Percentiles rank a stretch among this genome's conserved stretches.
phyloP scores from a whole-genome alignment of 2,113 vertebrate genomes.

The Sakesphorus luctuosus region DNA sequence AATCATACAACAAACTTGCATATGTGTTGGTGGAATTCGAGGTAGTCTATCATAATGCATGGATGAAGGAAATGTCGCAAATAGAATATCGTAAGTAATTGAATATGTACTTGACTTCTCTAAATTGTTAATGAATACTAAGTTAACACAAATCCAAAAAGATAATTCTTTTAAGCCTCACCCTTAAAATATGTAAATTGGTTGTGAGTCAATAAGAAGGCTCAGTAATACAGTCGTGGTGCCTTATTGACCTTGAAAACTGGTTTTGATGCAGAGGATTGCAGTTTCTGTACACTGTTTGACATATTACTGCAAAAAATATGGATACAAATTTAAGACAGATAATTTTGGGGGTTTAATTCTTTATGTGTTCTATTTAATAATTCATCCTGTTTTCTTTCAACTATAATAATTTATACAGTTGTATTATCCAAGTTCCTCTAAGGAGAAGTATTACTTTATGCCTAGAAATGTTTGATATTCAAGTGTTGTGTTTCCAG shows the following conservation, averaged over 20 bases:
- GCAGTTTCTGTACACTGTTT: neutral
- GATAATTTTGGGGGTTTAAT: neutral
- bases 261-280: neutral
- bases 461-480: neutral
- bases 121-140: neutral
- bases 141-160: neutral
- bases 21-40: slow-evolving; percentile 81
- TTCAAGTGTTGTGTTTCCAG: neutral
- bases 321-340: neutral
- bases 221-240: neutral
- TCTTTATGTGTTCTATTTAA: neutral
- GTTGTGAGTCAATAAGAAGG: neutral
- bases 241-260: neutral
- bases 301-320: neutral
- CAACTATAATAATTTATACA: neutral
- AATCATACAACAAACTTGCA: slow-evolving; percentile 81
- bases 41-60: slow-evolving; percentile 76
- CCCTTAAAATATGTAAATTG: neutral
- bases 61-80: slow-evolving; percentile 79
- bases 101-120: neutral
- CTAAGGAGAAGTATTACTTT: neutral
- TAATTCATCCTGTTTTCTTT: neutral
- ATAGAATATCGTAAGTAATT: slow-evolving; percentile 73
- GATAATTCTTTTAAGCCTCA: neutral
- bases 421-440: neutral